phyloP scores from a whole-genome alignment of 2,797 vertebrate species.

The Falco berigora region DNA sequence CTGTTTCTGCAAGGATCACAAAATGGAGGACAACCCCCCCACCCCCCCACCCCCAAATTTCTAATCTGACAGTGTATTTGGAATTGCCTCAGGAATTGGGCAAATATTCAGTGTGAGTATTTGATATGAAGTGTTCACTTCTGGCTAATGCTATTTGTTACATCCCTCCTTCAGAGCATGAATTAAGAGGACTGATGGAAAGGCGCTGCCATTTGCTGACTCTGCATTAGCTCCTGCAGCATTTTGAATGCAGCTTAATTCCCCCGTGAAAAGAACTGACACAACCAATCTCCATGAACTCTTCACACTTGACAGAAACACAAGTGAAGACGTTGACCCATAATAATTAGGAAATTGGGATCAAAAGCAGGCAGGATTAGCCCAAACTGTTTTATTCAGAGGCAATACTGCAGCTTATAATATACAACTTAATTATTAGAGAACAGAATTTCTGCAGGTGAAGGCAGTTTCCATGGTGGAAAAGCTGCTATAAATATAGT shows the following conservation, averaged over 20 bases:
- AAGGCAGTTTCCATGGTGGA: not conserved
- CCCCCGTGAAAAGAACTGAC: not conserved
- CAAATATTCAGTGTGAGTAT: not conserved
- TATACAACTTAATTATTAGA: not conserved
- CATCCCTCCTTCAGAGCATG: slow-evolving; percentile 2
- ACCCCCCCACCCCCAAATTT: not conserved
- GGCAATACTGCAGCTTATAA: not conserved
- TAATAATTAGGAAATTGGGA: slow-evolving; percentile 20
- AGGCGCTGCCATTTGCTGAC: slow-evolving; percentile 10
- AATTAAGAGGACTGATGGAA: slow-evolving; percentile 24
- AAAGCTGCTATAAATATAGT: slow-evolving; percentile 8
- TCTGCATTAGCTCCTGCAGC: not conserved
- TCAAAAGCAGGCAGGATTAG: not conserved
- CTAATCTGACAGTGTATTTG: not conserved
- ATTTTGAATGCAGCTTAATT: slow-evolving; percentile 23
- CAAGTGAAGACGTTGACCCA: not conserved
- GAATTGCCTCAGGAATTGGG: not conserved
- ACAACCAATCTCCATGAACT: not conserved
- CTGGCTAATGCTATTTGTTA: slow-evolving; percentile 36
- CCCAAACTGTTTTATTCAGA: not conserved
- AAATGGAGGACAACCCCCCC: not conserved
- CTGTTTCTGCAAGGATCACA: not conserved
- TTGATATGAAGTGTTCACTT: slow-evolving; percentile 4
- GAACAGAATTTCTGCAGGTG: not conserved
- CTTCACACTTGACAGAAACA: not conserved